Evolutionary conservation across 2,888 invertebrate species (phyloP).

Genomic region (Invenusta paracnida): DNA sequence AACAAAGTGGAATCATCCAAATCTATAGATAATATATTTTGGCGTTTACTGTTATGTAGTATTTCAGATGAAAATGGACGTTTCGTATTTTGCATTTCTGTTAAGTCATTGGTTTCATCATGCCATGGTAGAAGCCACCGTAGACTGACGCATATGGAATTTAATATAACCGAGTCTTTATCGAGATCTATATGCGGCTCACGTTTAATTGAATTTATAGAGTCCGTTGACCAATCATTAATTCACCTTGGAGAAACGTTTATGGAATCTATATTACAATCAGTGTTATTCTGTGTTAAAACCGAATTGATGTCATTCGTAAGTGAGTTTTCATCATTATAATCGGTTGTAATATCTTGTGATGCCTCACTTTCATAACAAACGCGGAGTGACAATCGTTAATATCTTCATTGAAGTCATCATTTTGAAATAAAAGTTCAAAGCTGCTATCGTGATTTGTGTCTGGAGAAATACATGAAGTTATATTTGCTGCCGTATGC

Average conservation of each 20-base stretch:
- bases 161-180: neutral
- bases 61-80: neutral
- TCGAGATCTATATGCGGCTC: neutral
- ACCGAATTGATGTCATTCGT: too few species aligned
- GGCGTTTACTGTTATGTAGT: neutral
- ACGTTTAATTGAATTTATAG: neutral
- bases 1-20: neutral
- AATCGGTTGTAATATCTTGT: neutral
- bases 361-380: neutral
- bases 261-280: neutral
- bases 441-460: neutral
- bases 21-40: neutral
- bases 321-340: too few species aligned
- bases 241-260: neutral
- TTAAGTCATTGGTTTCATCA: neutral
- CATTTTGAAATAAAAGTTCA: neutral
- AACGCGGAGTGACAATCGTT: neutral
- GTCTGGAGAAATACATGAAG: neutral
- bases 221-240: neutral
- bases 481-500: too few species aligned
- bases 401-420: neutral
- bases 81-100: too few species aligned
- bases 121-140: neutral
- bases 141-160: neutral
- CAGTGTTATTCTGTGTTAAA: too few species aligned